These are phyloP conservation scores for Amblyopsis hoosieri DNA, from an alignment of 2,797 vertebrate genomes.

Conservation along the genomic window DNA sequence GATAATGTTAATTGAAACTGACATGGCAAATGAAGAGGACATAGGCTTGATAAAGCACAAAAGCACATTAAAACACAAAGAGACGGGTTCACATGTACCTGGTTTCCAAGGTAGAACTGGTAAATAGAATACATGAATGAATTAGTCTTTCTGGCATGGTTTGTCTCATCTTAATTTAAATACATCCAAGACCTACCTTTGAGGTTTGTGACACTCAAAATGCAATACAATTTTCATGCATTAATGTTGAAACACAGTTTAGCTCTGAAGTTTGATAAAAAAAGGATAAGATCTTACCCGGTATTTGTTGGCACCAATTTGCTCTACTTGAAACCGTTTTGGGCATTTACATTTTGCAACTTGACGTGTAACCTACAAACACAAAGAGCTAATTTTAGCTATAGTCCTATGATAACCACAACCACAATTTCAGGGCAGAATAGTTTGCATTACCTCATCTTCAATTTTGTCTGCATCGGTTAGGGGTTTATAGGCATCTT, in stretches of 20 bases:
- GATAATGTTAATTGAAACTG: slow-evolving; percentile 61
- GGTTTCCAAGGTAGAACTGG: slow-evolving; percentile 99
- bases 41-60: slow-evolving; percentile 55
- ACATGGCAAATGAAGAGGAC: slow-evolving; percentile 63
- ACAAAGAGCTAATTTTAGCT: slow-evolving; percentile 14
- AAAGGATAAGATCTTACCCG: slow-evolving; percentile 81
- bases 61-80: slow-evolving; percentile 57
- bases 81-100: slow-evolving; percentile 88
- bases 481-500: slow-evolving; percentile 96
- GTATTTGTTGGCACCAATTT: slow-evolving; percentile 99
- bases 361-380: slow-evolving; percentile 91
- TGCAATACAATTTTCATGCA: slow-evolving; percentile 9
- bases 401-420: not conserved
- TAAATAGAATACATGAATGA: slow-evolving; percentile 80
- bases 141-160: slow-evolving; percentile 74
- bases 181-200: slow-evolving; percentile 28
- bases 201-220: not conserved
- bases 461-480: slow-evolving; percentile 99
- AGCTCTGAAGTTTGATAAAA: not conserved
- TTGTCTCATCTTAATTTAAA: slow-evolving; percentile 6
- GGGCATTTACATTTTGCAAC: slow-evolving; percentile 99
- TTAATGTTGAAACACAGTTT: not conserved
- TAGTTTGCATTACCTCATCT: slow-evolving; percentile 85
- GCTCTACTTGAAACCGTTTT: slow-evolving; percentile 98
- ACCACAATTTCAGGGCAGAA: not conserved